Evolutionary conservation across 2,113 vertebrate species (phyloP).

Genomic region (Prionailurus bengalensis): DNA sequence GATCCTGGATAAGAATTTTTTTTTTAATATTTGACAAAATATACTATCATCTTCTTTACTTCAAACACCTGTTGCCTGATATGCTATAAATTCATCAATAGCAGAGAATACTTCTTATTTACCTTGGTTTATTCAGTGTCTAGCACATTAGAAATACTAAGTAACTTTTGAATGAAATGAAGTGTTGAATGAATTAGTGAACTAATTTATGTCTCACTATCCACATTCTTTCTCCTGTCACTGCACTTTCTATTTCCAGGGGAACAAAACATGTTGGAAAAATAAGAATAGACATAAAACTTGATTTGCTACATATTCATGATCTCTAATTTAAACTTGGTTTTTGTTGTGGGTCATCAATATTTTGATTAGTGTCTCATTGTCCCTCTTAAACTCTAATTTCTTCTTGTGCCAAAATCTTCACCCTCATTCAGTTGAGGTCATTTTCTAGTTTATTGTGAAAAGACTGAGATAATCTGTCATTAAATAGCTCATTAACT

Average conservation of each 20-base stretch:
- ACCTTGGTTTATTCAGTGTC: background rate
- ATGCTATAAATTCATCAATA: background rate
- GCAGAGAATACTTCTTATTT: background rate
- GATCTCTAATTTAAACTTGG: background rate
- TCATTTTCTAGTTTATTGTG: background rate
- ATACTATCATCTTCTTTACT: background rate
- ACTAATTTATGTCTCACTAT: background rate
- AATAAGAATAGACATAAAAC: background rate
- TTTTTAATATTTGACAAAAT: conserved; percentile 13
- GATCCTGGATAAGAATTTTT: background rate
- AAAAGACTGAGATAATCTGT: background rate
- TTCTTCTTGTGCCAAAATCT: conserved; percentile 25
- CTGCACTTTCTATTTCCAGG: background rate
- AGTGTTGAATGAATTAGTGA: background rate
- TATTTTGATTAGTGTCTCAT: conserved; percentile 63
- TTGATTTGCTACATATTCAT: background rate
- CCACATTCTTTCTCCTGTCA: background rate
- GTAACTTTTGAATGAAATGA: background rate
- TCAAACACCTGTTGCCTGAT: background rate
- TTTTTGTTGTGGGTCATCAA: conserved; percentile 26
- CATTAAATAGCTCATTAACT: background rate
- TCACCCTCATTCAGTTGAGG: conserved; percentile 49
- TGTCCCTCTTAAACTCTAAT: conserved; percentile 31
- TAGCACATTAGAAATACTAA: background rate
- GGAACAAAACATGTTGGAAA: background rate